Base-by-base conservation (phyloP, 2,113 vertebrate species). In the Poeciliopsis turrubarensis region DNA sequence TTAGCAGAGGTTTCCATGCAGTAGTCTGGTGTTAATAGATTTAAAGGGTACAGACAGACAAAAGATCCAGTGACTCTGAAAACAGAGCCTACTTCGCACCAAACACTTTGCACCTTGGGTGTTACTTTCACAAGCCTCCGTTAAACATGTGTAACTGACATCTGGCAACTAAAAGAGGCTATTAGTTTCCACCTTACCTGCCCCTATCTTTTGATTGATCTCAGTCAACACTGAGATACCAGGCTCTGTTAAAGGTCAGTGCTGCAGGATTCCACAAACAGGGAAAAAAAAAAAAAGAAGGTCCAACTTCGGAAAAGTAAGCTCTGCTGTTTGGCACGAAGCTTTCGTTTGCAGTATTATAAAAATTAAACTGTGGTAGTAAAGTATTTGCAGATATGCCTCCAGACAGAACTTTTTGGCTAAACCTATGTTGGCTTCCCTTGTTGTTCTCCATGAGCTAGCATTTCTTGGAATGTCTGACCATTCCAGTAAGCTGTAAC, bases 71-170 rank as follows among this genome's bases (percentile, higher is more conserved):
- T 14, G 77, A 88, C 83, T 89, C 81, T 81, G 82, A 81, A 77
- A 87, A 84, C 75, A 87, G 65, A 44, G 78, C 84, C 73, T 89
- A 84, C 88, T 93, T 91, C 89, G 78, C 89, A 15, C 44, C 86
- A 90, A 89, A 82, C 83, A 70, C 81, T 84, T 91, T 81, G 51
- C 88, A 91, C 90, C 85, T 37, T 57, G 68, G 77, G 80, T 77
- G 88, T 69, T 41, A 87, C 83, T 91, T 92, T 89, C 82, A 91
- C 91, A 75, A 79, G 82, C 76, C 72, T 86, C 79, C 27, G 81
- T 84, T 78, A 85, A 91, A 91, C 87, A 91, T 75, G 71, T 86
- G 83, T 85, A 91, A 85, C 75, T 77, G 80, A 91, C 86, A 93
- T 87, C 75, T 92, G 91, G 89, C 78, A 75, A 65, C n/a, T 60